These are phyloP conservation scores for Myathropa florea DNA, from an alignment of 2,888 invertebrate species.

Conservation along the genomic window DNA sequence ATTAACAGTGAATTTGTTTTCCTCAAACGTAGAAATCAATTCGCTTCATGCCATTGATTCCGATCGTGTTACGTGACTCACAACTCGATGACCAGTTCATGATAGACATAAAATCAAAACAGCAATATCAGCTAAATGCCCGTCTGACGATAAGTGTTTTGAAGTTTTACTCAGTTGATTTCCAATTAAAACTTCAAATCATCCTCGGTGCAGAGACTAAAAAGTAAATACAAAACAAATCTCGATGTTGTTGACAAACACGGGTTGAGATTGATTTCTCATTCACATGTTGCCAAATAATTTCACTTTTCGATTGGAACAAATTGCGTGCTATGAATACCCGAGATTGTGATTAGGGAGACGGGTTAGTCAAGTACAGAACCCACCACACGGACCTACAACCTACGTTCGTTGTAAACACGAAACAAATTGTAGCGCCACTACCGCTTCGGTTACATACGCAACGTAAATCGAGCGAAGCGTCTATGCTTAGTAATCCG, in stretches of 20 bases:
- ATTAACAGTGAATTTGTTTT: neutral
- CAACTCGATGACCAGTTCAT: neutral
- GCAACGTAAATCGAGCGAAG: conserved; percentile 32
- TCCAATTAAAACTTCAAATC: neutral
- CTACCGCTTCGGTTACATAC: neutral
- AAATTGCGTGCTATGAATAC: conserved; percentile 14
- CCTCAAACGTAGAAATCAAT: neutral
- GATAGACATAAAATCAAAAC: conserved; percentile 2
- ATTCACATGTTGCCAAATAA: conserved; percentile 45
- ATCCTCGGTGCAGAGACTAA: neutral
- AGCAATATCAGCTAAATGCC: conserved; percentile 4
- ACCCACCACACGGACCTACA: neutral
- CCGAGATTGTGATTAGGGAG: neutral
- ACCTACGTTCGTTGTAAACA: conserved; percentile 4
- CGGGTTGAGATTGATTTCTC: conserved; percentile 1
- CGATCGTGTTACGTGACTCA: conserved; percentile 38
- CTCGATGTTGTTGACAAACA: conserved; percentile 44
- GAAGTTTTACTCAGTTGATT: conserved; percentile 12
- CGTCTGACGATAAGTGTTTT: conserved; percentile 19
- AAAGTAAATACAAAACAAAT: neutral
- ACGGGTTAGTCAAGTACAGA: neutral
- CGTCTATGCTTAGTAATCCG: conserved; percentile 33
- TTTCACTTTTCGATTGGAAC: conserved; percentile 51
- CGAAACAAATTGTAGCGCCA: conserved; percentile 9
- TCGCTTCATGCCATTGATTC: neutral